Conservation (phyloP, 2,113 vertebrate species). For the Pluvianellus socialis region DNA sequence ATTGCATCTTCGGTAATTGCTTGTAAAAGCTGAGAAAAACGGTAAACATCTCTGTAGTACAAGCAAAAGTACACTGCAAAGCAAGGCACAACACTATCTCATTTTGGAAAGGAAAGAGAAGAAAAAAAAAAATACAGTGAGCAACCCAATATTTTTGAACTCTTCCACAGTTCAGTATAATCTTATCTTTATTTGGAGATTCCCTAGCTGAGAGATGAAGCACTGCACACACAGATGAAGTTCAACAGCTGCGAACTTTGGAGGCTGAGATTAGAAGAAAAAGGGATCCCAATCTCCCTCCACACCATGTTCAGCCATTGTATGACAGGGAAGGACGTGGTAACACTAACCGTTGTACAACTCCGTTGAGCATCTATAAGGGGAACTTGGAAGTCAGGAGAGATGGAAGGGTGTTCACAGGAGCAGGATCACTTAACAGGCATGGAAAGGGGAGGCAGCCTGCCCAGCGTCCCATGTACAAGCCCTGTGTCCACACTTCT, state of each 20-base stretch:
- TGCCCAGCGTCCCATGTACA: fast-evolving
- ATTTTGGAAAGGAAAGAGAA: background rate
- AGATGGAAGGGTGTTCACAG: background rate
- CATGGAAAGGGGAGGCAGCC: background rate
- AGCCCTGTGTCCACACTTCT: background rate
- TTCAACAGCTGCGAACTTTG: background rate
- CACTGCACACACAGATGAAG: background rate
- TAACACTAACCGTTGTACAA: background rate
- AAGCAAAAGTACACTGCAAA: background rate
- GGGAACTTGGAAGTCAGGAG: background rate
- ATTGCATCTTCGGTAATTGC: constrained; percentile 34
- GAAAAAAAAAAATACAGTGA: background rate
- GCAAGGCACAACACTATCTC: background rate
- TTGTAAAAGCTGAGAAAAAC: constrained; percentile 31
- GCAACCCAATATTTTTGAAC: background rate
- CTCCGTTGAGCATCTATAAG: fast-evolving
- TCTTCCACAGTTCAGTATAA: fast-evolving
- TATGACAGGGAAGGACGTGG: background rate
- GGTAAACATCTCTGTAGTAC: background rate
- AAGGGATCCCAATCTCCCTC: too few species aligned
- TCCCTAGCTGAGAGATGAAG: background rate
- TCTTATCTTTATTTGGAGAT: background rate
- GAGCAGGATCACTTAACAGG: fast-evolving
- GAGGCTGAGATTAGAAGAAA: fast-evolving
- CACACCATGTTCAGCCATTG: fast-evolving